Conservation (phyloP, 1,140 invertebrate species). For the Tachypleus tridentatus region DNA sequence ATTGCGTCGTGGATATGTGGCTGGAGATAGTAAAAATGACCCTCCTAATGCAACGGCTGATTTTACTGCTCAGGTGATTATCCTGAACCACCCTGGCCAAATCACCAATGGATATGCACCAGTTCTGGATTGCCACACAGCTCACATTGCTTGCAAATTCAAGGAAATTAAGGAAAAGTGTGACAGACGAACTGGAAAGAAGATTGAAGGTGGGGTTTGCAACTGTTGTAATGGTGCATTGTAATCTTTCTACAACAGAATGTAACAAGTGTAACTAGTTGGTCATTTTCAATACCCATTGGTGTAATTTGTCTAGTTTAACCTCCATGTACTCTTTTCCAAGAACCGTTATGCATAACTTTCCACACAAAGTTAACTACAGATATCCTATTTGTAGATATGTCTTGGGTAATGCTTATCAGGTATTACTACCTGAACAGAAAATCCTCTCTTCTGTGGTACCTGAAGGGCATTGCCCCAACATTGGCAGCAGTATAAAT, state of each 20-base stretch:
- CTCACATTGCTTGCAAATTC: conserved; percentile 98
- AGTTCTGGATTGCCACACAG: conserved; percentile 96
- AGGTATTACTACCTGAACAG: no score
- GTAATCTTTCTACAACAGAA: background rate
- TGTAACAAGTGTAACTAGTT: no score
- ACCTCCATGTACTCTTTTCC: no score
- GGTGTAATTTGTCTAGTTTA: no score
- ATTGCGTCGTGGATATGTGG: conserved; percentile 88
- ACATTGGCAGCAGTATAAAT: no score
- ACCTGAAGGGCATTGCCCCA: no score
- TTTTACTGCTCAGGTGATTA: conserved; percentile 92
- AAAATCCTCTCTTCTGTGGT: no score
- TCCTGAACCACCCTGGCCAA: conserved; percentile 94
- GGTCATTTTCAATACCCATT: no score
- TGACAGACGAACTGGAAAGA: conserved; percentile 83
- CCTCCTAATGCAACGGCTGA: conserved; percentile 84
- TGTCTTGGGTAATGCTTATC: no score
- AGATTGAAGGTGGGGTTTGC: conserved; percentile 23
- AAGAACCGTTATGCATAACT: no score
- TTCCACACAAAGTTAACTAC: no score
- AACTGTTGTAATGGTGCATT: background rate
- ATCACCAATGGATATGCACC: conserved; percentile 95
- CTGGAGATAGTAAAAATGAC: conserved; percentile 91
- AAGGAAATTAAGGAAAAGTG: conserved; percentile 95
- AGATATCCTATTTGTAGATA: no score